Evolutionary conservation across 2,113 vertebrate species (phyloP).

Genomic region (Mus pahari): DNA sequence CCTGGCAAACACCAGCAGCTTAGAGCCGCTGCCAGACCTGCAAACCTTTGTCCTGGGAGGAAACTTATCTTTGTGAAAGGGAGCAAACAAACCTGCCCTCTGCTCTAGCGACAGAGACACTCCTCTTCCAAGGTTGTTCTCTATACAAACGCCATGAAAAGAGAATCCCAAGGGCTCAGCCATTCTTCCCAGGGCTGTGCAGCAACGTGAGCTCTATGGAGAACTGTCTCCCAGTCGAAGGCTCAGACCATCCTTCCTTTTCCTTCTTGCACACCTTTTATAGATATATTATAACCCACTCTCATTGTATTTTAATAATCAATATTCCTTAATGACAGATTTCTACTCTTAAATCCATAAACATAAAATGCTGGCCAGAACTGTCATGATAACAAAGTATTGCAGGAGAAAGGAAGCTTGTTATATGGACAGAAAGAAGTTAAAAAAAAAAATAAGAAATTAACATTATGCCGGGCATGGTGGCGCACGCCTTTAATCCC

Average conservation of each 20-base stretch:
- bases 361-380: background rate
- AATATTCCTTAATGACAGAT: background rate
- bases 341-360: background rate
- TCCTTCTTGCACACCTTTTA: background rate
- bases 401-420: background rate
- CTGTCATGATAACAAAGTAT: background rate
- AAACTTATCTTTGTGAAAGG: slow-evolving; percentile 8
- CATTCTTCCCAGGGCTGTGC: background rate
- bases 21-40: background rate
- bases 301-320: slow-evolving; percentile 23
- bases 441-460: background rate
- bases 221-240: background rate
- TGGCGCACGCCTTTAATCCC: no score
- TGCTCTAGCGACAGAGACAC: background rate
- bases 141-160: slow-evolving; percentile 43
- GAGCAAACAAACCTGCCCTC: slow-evolving; percentile 2
- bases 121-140: slow-evolving; percentile 45
- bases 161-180: background rate
- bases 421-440: background rate
- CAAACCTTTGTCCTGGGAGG: background rate
- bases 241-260: background rate
- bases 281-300: slow-evolving; percentile 25
- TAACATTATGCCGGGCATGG: no score
- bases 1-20: background rate
- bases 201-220: background rate